These are phyloP conservation scores for Ptycholaimellus sp. DNA, from an alignment of 2,888 invertebrate species.

Conservation along the genomic window DNA sequence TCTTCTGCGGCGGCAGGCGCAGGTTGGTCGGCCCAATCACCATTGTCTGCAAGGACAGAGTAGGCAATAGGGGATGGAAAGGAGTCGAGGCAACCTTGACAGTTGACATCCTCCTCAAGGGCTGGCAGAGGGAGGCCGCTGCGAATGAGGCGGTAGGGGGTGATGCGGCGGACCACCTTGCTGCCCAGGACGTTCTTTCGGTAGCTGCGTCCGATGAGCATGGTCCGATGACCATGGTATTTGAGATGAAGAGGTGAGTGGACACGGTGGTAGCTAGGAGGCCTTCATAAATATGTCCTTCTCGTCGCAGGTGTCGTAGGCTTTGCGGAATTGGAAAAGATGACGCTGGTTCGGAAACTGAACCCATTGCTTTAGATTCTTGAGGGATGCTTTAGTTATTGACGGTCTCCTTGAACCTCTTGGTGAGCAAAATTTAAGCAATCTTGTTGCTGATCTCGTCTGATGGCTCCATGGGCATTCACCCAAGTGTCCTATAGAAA, in stretches of 20 bases:
- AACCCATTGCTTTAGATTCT: too few species aligned
- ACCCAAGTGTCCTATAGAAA: neutral
- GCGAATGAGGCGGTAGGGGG: neutral
- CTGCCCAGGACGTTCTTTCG: neutral
- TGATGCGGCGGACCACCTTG: neutral
- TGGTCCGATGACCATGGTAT: neutral
- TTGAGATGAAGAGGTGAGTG: neutral
- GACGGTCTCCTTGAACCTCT: too few species aligned
- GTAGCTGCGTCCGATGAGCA: neutral
- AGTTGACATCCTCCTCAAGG: too few species aligned
- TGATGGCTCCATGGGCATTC: neutral
- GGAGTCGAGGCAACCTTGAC: too few species aligned
- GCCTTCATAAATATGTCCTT: neutral
- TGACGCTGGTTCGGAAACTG: neutral
- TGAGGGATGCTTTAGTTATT: too few species aligned
- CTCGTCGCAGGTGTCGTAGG: neutral
- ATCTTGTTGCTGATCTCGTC: neutral
- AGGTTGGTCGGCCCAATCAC: conserved; percentile 20
- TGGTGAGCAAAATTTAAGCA: neutral
- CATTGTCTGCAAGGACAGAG: too few species aligned
- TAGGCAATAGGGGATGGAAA: too few species aligned
- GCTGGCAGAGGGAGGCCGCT: neutral
- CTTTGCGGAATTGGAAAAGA: neutral
- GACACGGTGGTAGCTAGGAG: neutral
- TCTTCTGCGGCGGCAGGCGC: conserved; percentile 52